These are phyloP conservation scores for Gymnothorax javanicus DNA, from an alignment of 2,797 vertebrate species.

Conservation along the genomic window DNA sequence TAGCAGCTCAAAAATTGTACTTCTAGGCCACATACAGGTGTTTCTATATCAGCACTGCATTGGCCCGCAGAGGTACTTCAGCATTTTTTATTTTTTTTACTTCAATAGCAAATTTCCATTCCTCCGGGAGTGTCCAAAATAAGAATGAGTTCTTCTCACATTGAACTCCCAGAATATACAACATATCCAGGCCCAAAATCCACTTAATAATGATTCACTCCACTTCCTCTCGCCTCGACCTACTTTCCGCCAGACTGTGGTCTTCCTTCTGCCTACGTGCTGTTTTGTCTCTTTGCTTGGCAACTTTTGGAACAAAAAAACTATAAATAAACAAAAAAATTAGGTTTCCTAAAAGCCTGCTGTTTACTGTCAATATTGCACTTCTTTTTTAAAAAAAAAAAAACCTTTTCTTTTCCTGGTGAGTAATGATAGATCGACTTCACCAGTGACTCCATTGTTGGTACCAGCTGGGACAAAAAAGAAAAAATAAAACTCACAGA, in stretches of 20 bases:
- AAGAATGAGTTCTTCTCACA: slow-evolving; percentile 48
- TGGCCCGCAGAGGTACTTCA: slow-evolving; percentile 28
- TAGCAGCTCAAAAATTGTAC: slow-evolving; percentile 38
- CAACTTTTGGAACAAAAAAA: slow-evolving; percentile 1
- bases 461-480: neutral
- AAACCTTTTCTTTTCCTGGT: neutral
- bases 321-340: neutral
- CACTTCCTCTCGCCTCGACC: slow-evolving; percentile 32
- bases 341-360: neutral
- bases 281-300: slow-evolving; percentile 1
- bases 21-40: slow-evolving; percentile 42
- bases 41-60: slow-evolving; percentile 35
- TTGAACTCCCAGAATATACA: slow-evolving; percentile 44
- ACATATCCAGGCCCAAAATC: slow-evolving; percentile 44
- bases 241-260: slow-evolving; percentile 30
- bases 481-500: neutral
- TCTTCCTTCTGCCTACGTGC: neutral
- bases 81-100: slow-evolving; percentile 33
- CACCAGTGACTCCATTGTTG: neutral
- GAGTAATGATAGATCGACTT: neutral
- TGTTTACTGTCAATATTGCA: slow-evolving; percentile 8
- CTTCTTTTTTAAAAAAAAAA: neutral
- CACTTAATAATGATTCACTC: slow-evolving; percentile 54
- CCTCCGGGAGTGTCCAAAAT: slow-evolving; percentile 36
- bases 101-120: slow-evolving; percentile 45